Base-by-base conservation (phyloP, 2,888 invertebrate genomes). In the Teleogryllus oceanicus region DNA sequence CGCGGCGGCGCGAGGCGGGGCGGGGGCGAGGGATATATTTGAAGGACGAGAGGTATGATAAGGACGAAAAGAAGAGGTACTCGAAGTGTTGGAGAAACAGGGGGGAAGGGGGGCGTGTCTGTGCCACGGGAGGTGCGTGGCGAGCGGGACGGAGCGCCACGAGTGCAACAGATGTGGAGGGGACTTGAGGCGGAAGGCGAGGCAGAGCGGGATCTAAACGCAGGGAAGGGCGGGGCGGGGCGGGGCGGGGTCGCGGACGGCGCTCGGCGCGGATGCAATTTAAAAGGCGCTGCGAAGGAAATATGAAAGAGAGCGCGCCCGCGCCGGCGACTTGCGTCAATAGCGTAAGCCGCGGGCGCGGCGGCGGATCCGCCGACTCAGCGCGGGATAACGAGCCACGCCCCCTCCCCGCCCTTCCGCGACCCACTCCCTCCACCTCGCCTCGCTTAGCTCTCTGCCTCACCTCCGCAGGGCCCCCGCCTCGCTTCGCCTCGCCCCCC, bases 191-290 rank as follows among this genome's bases (percentile, higher is more conserved):
- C 37, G 37, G 37, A 37, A 37, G 37, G 37, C 37, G 37, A 8
- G 37, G 37, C 24, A 4, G 24, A 37, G 24, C 24, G 24, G 37
- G 5, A 8, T 37, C 37, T 37, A 37, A 37, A 37, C 37, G 37
- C 37, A 37, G 37, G 8, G 37, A 37, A 21, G 21, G 37, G 37
- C 8, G 37, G 37, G 37, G 24, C 24, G 24, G 5, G 37, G 37
- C 0, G 5, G 8, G 37, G 37, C 37, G 37, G 37, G 37, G 37
- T 5, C n/a, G 13, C 62, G n/a, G 62, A 13, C 62, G 62, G 16
- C 62, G n/a, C n/a, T 62, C 62, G 62, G 62, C n/a, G 62, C 62
- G 62, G 62, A 62, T 62, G 62, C 62, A 62, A 62, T 62, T 62
- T 62, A 62, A 62, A 62, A 62, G n/a, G 62, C n/a, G 62, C n/a